Evolutionary conservation across 2,113 vertebrate genomes (phyloP).

Genomic region (Chaetura pelagica): DNA sequence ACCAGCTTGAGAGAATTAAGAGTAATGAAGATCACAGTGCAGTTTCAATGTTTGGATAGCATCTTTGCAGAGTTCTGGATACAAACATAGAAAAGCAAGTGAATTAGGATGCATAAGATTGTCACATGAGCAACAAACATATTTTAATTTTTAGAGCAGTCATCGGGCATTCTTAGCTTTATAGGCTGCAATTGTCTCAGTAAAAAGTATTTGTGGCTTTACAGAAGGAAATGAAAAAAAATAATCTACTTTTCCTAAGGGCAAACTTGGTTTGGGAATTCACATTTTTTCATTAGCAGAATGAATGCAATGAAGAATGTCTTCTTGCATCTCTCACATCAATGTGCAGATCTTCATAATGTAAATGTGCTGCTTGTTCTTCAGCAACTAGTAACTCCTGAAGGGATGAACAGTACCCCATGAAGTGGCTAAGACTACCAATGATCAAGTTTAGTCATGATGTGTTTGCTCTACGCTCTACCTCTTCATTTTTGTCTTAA

Average conservation of each 20-base stretch:
- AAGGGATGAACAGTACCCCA: background rate
- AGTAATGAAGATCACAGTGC: background rate
- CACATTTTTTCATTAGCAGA: background rate
- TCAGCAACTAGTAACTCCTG: background rate
- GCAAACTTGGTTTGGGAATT: background rate
- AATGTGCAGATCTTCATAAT: background rate
- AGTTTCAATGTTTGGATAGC: background rate
- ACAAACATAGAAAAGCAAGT: background rate
- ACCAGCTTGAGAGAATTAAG: background rate
- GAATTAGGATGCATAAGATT: background rate
- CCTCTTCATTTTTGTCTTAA: background rate
- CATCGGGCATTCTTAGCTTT: background rate
- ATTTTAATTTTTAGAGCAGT: background rate
- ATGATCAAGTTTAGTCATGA: background rate
- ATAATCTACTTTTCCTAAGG: background rate
- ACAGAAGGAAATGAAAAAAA: background rate
- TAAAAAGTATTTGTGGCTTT: background rate
- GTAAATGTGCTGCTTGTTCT: background rate
- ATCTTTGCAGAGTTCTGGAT: background rate
- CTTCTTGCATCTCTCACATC: background rate
- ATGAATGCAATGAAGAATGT: background rate
- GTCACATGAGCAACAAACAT: background rate
- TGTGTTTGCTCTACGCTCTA: background rate
- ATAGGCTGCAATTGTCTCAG: rapidly evolving
- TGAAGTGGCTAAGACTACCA: background rate